phyloP scores from a whole-genome alignment of 2,113 vertebrate species.

The Myanophis thanlyinensis region DNA sequence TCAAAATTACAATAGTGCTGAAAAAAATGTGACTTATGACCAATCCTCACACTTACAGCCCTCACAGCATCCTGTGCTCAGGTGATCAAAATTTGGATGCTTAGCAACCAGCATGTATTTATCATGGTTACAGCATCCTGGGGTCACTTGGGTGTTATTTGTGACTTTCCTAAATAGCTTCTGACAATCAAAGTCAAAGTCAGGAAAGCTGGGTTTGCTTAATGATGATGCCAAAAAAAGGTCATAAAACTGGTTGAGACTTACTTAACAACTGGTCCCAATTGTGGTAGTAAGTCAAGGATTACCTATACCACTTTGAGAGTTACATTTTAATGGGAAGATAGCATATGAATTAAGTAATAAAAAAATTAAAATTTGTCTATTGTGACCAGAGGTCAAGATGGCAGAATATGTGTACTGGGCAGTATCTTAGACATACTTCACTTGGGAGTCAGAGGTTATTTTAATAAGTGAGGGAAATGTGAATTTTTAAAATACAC shows the following conservation, averaged over 20 bases:
- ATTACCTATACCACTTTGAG: not conserved
- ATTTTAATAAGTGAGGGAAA: not conserved
- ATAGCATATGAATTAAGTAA: conserved; percentile 8
- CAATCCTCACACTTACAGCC: not conserved
- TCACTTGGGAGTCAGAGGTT: not conserved
- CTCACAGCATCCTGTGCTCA: not conserved
- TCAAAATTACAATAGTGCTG: not conserved
- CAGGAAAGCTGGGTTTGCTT: not conserved
- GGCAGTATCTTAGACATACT: not conserved
- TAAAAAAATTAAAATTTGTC: not conserved
- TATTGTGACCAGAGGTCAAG: not conserved
- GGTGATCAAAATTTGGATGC: not conserved
- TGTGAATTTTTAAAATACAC: not conserved
- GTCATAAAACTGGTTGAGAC: not conserved
- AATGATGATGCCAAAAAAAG: not conserved
- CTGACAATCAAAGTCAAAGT: not conserved
- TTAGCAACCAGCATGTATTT: not conserved
- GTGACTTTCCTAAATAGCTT: not conserved
- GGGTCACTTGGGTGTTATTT: not conserved
- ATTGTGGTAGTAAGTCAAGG: not conserved
- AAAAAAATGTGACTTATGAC: not conserved
- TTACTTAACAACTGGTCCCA: not conserved
- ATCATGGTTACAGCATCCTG: not conserved
- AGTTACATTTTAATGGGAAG: not conserved
- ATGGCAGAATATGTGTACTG: not conserved